Base-by-base conservation (phyloP, 2,888 invertebrate species). In the Athripsodes cinereus region DNA sequence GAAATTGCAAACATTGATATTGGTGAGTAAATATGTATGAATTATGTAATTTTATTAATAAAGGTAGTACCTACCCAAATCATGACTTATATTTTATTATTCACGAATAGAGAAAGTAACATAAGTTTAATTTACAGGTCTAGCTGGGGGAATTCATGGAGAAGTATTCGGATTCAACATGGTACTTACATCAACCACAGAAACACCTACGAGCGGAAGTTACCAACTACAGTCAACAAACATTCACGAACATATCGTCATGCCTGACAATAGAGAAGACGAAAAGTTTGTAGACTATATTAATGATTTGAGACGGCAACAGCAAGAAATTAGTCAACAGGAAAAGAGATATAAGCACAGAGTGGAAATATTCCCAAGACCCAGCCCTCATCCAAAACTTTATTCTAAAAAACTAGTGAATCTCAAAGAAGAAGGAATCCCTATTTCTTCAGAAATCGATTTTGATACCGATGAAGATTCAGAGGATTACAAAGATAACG, bases 151-250 rank as follows among this genome's bases (percentile, higher is more conserved):
- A 8, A 78, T 87, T 60, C 85, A 87, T 70, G 87, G 87, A 2
- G 82, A 84, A 68, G 76, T 86, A 63, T 82, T 82, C 66, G 86
- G 86, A 10, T 84, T 82, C 65, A 85, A 85, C 66, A 78, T 86
- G 70, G 75, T 86, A 34, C 67, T 85, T 46, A 69, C 74, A 1
- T 81, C 86, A 10, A 81, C 83, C 5, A 81, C 82, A 62, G 74
- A 66, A 21, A 57, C 60, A n/a, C 54, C 58, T 1, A 58, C 57
- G 55, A 55, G 58, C 26, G 55, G 47, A 13, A 47, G 51, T 18
- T 56, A 56, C n/a, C 40, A 57, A 3, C 11, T 20, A 11, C 20
- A 47, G 19, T 8, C 47, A 3, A 11, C 11, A 10, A 47, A 20
- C 21, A 10, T 20, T 11, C 10, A 20, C 6, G 40, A 40, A 40